Conservation (phyloP, 2,888 invertebrate species). For the Megaustenia siamemsis region DNA sequence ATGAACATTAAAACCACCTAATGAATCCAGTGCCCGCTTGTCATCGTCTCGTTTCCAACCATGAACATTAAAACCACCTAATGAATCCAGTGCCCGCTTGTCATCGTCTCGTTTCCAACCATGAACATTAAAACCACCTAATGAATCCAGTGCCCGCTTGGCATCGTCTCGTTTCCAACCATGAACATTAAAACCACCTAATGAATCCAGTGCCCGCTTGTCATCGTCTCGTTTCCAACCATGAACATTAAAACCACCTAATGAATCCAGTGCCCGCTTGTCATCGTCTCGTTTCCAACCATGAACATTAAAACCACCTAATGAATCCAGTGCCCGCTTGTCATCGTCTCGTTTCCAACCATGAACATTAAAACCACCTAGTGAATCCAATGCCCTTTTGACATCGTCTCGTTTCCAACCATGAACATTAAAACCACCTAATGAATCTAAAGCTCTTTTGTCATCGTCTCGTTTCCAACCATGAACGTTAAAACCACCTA, state of each 20-base stretch:
- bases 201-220: slow-evolving; percentile 44
- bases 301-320: slow-evolving; percentile 45
- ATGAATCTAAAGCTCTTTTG: slow-evolving; percentile 39
- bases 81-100: slow-evolving; percentile 39
- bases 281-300: slow-evolving; percentile 13
- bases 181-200: slow-evolving; percentile 52
- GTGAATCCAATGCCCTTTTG: slow-evolving; percentile 42
- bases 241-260: slow-evolving; percentile 51
- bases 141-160: slow-evolving; percentile 41
- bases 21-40: slow-evolving; percentile 39
- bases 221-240: slow-evolving; percentile 42
- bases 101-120: slow-evolving; percentile 44
- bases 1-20: slow-evolving; percentile 50
- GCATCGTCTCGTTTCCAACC: slow-evolving; percentile 44
- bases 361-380: slow-evolving; percentile 44
- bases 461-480: slow-evolving; percentile 43
- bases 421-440: slow-evolving; percentile 5
- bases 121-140: slow-evolving; percentile 51
- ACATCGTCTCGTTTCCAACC: slow-evolving; percentile 6
- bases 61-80: slow-evolving; percentile 47
- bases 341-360: slow-evolving; percentile 32
- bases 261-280: slow-evolving; percentile 34
- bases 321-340: slow-evolving; percentile 26
- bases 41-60: slow-evolving; percentile 42
- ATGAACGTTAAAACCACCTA: slow-evolving; percentile 48